A percentile compares a stretch with the other conserved stretches of the same genome.
phyloP scores from a whole-genome alignment of 2,888 invertebrate species.

The Cantharis rufa region DNA sequence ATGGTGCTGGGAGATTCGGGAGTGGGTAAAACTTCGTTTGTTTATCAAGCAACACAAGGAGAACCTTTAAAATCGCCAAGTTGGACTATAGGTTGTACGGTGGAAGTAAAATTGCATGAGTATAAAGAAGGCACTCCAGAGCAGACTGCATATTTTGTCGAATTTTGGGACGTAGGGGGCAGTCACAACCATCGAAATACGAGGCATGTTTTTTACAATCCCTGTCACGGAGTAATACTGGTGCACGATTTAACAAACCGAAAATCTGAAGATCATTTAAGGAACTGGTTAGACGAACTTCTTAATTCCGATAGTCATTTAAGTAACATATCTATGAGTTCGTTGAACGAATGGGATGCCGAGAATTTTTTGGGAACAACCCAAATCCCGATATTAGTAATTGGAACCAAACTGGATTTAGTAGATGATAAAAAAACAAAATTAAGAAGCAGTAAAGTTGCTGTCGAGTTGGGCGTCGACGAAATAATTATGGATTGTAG shows the following conservation, averaged over 20 bases:
- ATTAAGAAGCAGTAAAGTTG: slow-evolving; percentile 67
- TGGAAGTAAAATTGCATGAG: slow-evolving; percentile 94
- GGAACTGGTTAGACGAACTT: slow-evolving; percentile 92
- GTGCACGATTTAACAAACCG: slow-evolving; percentile 97
- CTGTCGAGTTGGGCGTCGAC: slow-evolving; percentile 91
- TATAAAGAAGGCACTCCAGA: slow-evolving; percentile 92
- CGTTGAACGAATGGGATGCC: slow-evolving; percentile 76
- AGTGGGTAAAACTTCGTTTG: slow-evolving; percentile 95
- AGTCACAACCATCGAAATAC: slow-evolving; percentile 91
- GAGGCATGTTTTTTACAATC: slow-evolving; percentile 91
- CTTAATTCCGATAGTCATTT: slow-evolving; percentile 71
- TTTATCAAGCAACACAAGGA: slow-evolving; percentile 87
- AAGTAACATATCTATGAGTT: slow-evolving; percentile 27
- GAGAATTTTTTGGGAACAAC: slow-evolving; percentile 85
- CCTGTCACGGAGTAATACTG: slow-evolving; percentile 91
- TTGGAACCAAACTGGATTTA: slow-evolving; percentile 91
- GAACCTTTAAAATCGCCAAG: slow-evolving; percentile 84
- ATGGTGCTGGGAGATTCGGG: slow-evolving; percentile 91
- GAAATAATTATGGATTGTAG: slow-evolving; percentile 85
- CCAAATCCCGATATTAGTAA: slow-evolving; percentile 91
- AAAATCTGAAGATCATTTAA: slow-evolving; percentile 91
- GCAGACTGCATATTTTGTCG: slow-evolving; percentile 89
- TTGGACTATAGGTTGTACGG: slow-evolving; percentile 96
- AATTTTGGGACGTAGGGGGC: slow-evolving; percentile 97
- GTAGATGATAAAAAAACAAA: slow-evolving; percentile 75